Percentiles rank a stretch among this genome's conserved stretches.
Conservation (phyloP, 1,140 invertebrate species). For the Megalonaias nervosa region DNA sequence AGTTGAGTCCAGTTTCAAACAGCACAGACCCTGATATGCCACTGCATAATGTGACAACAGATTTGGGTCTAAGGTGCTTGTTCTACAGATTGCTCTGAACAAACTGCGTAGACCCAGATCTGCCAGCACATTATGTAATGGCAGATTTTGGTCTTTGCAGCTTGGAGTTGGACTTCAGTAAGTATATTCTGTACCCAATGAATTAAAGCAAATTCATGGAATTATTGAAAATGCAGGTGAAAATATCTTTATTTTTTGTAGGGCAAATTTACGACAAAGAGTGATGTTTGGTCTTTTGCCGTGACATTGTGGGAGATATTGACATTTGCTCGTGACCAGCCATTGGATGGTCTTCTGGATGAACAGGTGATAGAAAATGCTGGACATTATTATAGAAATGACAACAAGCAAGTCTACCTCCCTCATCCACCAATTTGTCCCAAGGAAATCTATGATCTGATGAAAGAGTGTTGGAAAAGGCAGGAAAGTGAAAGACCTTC, state of each 20-base stretch:
- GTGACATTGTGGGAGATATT: conserved; percentile 92
- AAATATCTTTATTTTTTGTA: conserved; percentile 36
- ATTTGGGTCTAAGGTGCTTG: too few relatives aligned
- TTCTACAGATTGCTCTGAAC: too few relatives aligned
- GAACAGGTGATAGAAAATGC: conserved; percentile 83
- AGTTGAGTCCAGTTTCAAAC: too few relatives aligned
- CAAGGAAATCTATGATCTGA: conserved; percentile 83
- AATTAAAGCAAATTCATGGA: too few relatives aligned
- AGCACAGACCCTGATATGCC: too few relatives aligned
- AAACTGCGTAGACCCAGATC: too few relatives aligned
- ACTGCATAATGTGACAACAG: too few relatives aligned
- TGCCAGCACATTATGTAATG: too few relatives aligned
- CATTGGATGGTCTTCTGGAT: conserved; percentile 84
- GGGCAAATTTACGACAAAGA: conserved; percentile 87
- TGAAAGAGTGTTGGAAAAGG: conserved; percentile 95
- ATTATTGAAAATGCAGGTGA: too few relatives aligned
- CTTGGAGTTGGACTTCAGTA: too few relatives aligned
- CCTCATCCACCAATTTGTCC: conserved; percentile 66
- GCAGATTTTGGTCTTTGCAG: too few relatives aligned
- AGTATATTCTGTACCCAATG: too few relatives aligned
- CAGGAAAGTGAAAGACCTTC: conserved; percentile 83
- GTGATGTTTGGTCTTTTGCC: conserved; percentile 91
- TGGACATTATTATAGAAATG: conserved; percentile 66
- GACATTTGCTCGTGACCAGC: conserved; percentile 86
- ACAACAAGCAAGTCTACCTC: conserved; percentile 59